Percentiles rank a stretch among this genome's conserved stretches.
Evolutionary conservation across 2,888 invertebrate genomes (phyloP).

Genomic region (Selenia dentaria): DNA sequence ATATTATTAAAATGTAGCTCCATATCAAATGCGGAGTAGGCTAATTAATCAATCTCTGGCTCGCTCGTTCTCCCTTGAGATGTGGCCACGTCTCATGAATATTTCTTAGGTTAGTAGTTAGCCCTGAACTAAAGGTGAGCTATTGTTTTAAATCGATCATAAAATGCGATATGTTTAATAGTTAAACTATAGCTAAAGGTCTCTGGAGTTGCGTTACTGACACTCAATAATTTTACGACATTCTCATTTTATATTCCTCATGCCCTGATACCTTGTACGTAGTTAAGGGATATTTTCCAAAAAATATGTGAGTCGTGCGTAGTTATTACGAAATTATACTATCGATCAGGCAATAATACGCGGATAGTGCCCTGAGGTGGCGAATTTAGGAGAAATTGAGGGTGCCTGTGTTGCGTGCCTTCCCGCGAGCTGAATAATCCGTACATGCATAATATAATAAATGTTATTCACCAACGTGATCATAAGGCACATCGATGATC

Average conservation of each 20-base stretch:
- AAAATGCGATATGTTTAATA: constrained; percentile 17
- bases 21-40: constrained; percentile 13
- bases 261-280: constrained; percentile 24
- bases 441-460: constrained; percentile 67
- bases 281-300: constrained; percentile 43
- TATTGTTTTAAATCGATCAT: constrained; percentile 26
- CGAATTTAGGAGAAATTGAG: constrained; percentile 80
- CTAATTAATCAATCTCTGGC: constrained; percentile 21
- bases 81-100: neutral
- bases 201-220: constrained; percentile 5
- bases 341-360: constrained; percentile 78
- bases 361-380: constrained; percentile 69
- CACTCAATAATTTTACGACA: constrained; percentile 15
- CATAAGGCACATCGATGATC: constrained; percentile 65
- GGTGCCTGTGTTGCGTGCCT: constrained; percentile 73
- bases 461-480: constrained; percentile 58
- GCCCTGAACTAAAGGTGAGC: constrained; percentile 23
- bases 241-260: constrained; percentile 23
- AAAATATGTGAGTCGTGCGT: constrained; percentile 59
- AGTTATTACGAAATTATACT: constrained; percentile 77
- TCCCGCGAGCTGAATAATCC: constrained; percentile 63
- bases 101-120: no score
- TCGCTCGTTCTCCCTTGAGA: constrained; percentile 11
- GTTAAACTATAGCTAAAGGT: constrained; percentile 8
- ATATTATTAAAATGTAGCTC: constrained; percentile 8